phyloP scores from a whole-genome alignment of 2,797 vertebrate species.

The Peromyscus melanophrys region DNA sequence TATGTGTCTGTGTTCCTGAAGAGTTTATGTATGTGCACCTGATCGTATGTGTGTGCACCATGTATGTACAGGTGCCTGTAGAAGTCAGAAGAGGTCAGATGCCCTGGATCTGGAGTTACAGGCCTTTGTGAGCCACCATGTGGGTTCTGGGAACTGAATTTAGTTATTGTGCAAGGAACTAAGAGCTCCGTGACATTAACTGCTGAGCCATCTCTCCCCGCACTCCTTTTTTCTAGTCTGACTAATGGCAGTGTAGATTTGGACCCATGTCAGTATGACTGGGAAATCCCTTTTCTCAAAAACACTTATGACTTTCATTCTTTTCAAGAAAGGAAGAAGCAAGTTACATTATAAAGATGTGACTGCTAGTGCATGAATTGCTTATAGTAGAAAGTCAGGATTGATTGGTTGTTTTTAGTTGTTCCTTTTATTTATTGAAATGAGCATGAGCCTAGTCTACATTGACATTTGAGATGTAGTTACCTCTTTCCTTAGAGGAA shows the following conservation, averaged over 20 bases:
- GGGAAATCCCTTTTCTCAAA: neutral
- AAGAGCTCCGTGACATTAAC: neutral
- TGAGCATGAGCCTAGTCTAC: neutral
- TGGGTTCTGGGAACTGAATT: neutral
- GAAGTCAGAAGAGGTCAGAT: neutral
- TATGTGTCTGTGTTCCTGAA: neutral
- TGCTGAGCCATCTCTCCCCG: neutral
- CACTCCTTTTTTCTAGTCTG: constrained; percentile 6
- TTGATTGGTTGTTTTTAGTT: constrained; percentile 43
- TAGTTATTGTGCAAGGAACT: neutral
- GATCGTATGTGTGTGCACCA: neutral
- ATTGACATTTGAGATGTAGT: neutral
- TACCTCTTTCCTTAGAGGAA: neutral
- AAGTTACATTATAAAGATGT: neutral
- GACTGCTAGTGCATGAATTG: neutral
- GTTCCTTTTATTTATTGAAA: neutral
- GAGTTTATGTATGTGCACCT: neutral
- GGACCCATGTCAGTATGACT: neutral
- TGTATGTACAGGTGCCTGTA: neutral
- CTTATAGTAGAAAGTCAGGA: neutral
- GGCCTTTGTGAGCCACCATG: neutral
- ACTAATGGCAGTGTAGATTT: constrained; percentile 4
- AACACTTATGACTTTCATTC: neutral
- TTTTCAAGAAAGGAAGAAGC: neutral
- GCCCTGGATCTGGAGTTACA: neutral